These are phyloP conservation scores for Numenius arquata DNA, from an alignment of 2,113 vertebrate genomes.

Conservation along the genomic window DNA sequence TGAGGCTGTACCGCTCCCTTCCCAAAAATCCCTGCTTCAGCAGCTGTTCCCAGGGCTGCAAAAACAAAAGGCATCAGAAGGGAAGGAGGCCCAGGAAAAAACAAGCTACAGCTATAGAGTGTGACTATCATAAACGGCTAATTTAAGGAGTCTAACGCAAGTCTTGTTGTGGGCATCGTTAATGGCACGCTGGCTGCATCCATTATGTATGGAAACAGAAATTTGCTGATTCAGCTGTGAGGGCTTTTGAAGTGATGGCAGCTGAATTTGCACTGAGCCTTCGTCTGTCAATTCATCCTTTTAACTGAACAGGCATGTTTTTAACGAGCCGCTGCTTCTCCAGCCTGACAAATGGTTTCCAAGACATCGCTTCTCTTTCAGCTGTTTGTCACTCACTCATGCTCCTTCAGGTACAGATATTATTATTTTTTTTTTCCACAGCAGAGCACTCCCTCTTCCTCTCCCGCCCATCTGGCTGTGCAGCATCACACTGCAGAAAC, in stretches of 20 bases:
- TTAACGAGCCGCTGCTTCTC: not conserved
- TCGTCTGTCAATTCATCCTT: conserved; percentile 32
- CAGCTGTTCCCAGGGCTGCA: not conserved
- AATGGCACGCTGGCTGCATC: not conserved
- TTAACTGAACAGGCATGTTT: conserved; percentile 20
- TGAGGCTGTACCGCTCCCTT: not conserved
- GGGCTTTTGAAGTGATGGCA: conserved; percentile 43
- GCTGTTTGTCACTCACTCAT: conserved; percentile 5
- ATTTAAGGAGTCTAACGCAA: not conserved
- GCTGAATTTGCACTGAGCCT: not conserved
- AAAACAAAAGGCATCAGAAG: not conserved
- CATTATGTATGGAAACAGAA: not conserved
- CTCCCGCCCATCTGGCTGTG: not conserved
- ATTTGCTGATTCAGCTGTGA: conserved; percentile 36
- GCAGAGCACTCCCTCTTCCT: not conserved
- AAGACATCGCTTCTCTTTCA: conserved; percentile 26
- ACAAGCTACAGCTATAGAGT: not conserved
- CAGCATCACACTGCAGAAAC: conserved; percentile 23
- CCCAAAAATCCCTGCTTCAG: not conserved
- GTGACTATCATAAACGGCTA: not conserved
- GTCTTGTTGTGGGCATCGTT: not conserved
- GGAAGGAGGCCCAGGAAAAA: not conserved
- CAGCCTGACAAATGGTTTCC: conserved; percentile 26
- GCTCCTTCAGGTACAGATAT: not conserved
- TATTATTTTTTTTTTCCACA: not conserved